Conservation (phyloP, 2,113 vertebrate genomes). For the Cisticola juncidis region DNA sequence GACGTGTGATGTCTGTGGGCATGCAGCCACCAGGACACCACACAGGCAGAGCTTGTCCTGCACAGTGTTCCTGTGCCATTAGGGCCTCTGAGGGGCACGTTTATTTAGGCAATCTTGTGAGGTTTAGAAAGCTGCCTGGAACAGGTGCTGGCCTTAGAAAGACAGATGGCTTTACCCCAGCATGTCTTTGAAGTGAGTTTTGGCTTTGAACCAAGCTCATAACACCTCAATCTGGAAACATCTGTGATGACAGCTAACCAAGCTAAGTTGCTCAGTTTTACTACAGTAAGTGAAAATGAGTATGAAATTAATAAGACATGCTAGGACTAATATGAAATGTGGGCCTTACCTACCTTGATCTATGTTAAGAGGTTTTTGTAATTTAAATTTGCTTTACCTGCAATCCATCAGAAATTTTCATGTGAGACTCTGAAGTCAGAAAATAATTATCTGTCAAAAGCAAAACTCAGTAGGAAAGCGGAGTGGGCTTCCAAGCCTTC, state of each 20-base stretch:
- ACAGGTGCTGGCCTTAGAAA: constrained; percentile 11
- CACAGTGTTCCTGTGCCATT: not conserved
- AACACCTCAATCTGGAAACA: constrained; percentile 13
- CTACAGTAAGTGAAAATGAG: not conserved
- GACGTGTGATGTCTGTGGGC: not conserved
- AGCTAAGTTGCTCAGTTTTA: not conserved
- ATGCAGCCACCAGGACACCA: not conserved
- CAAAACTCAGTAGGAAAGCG: not conserved
- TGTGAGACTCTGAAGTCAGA: not conserved
- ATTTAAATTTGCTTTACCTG: not conserved
- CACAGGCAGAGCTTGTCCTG: not conserved
- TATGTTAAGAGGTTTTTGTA: not conserved
- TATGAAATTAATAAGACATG: not conserved
- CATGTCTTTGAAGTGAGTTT: not conserved
- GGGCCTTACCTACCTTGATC: not conserved
- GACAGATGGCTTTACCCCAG: constrained; percentile 8
- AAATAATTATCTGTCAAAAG: constrained; percentile 13
- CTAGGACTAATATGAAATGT: not conserved
- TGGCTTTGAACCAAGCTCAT: constrained; percentile 19
- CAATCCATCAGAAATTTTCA: not conserved
- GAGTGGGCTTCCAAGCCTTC: not conserved
- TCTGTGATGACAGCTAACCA: not conserved
- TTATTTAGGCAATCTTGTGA: not conserved
- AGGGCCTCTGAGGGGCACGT: rapidly evolving
- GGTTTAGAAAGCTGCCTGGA: not conserved